Conservation (phyloP, 2,113 vertebrate genomes). For the Labeo catla region DNA sequence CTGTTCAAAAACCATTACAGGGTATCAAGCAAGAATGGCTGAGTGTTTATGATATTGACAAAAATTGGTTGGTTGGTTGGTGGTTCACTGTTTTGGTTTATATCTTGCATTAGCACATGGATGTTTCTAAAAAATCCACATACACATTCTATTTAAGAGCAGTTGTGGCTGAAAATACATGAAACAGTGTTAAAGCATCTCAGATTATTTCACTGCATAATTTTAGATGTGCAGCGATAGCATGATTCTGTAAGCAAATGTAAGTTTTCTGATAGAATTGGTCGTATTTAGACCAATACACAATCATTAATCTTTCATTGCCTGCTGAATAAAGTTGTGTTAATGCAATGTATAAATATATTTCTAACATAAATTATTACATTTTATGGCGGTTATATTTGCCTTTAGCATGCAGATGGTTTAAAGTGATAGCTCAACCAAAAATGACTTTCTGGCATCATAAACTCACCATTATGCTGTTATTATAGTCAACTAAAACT, state of each 20-base stretch:
- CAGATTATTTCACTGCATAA: background rate
- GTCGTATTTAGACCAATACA: background rate
- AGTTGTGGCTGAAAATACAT: background rate
- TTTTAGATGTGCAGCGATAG: background rate
- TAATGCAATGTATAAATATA: constrained; percentile 22
- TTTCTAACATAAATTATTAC: background rate
- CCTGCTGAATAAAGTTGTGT: background rate
- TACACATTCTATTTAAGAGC: background rate
- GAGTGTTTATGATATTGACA: background rate
- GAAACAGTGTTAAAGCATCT: background rate
- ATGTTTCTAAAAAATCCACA: background rate
- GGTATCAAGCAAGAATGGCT: background rate
- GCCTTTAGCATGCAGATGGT: background rate
- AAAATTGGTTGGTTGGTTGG: background rate
- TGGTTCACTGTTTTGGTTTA: background rate
- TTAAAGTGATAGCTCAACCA: background rate
- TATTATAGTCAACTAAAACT: background rate
- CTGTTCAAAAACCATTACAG: background rate
- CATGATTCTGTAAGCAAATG: background rate
- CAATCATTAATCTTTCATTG: background rate
- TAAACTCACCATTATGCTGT: background rate
- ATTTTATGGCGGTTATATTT: background rate
- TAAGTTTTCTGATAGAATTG: background rate
- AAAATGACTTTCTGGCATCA: background rate
- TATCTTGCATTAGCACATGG: constrained; percentile 10